Evolutionary conservation across 2,113 vertebrate species (phyloP).

Genomic region (Corvus hawaiiensis): DNA sequence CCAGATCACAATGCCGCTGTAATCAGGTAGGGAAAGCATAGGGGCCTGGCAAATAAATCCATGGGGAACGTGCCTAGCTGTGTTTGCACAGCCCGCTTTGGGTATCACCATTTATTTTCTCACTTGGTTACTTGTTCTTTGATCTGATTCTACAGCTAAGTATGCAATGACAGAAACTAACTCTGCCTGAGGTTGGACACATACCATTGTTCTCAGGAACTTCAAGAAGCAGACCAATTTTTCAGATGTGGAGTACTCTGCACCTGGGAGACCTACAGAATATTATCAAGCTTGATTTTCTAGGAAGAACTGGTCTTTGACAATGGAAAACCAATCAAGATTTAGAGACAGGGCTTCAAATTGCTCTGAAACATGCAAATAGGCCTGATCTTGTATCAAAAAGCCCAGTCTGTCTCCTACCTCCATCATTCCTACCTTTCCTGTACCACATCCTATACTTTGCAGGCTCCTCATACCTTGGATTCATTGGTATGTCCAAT

Average conservation of each 20-base stretch:
- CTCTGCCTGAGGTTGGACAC: not conserved
- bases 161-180: not conserved
- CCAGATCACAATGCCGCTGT: not conserved
- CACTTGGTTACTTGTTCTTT: not conserved
- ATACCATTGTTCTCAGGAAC: not conserved
- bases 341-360: not conserved
- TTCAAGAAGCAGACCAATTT: not conserved
- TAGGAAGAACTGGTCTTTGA: not conserved
- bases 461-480: not conserved
- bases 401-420: not conserved
- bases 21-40: not conserved
- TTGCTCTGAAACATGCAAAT: not conserved
- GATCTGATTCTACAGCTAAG: not conserved
- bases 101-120: not conserved
- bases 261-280: not conserved
- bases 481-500: fast-evolving
- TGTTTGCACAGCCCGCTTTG: not conserved
- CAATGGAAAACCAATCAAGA: not conserved
- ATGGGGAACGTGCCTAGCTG: not conserved
- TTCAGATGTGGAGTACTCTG: not conserved
- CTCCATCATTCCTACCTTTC: not conserved
- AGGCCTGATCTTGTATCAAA: not conserved
- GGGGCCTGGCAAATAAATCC: not conserved
- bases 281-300: not conserved
- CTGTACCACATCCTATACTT: not conserved